A percentile compares a stretch with the other conserved stretches of the same genome.
phyloP scores from a whole-genome alignment of 2,888 invertebrate species.

The Rhaphigaster nebulosa region DNA sequence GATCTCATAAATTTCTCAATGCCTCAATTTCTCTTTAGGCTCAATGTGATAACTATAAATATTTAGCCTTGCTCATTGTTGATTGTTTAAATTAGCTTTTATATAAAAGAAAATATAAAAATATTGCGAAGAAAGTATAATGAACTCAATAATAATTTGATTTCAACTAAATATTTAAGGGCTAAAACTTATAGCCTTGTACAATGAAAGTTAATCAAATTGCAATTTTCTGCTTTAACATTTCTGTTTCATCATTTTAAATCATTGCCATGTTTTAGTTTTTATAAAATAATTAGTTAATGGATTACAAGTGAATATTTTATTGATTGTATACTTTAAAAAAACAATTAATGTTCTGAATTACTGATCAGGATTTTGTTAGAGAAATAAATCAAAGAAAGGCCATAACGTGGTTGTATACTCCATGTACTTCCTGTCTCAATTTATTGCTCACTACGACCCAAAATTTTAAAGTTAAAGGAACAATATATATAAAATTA shows the following conservation, averaged over 20 bases:
- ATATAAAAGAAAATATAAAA: too few species aligned
- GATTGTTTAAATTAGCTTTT: too few species aligned
- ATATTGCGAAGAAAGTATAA: neutral
- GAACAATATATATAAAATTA: neutral
- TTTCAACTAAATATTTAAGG: neutral
- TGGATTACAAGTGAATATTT: neutral
- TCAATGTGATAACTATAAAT: too few species aligned
- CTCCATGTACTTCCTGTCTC: neutral
- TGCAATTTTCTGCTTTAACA: neutral
- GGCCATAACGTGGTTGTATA: neutral
- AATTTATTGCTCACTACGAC: neutral
- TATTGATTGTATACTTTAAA: neutral
- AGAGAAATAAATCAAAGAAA: neutral
- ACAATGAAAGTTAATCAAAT: neutral
- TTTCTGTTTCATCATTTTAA: neutral
- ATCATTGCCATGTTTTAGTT: neutral
- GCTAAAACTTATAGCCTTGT: too few species aligned
- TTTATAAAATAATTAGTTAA: neutral
- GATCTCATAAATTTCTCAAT: too few species aligned
- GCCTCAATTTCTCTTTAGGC: too few species aligned
- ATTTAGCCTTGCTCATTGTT: too few species aligned
- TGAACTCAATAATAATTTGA: neutral
- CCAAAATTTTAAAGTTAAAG: neutral
- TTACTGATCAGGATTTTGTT: neutral
- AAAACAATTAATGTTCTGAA: neutral